phyloP scores from a whole-genome alignment of 2,888 invertebrate species.

The Silvanus unidentatus region DNA sequence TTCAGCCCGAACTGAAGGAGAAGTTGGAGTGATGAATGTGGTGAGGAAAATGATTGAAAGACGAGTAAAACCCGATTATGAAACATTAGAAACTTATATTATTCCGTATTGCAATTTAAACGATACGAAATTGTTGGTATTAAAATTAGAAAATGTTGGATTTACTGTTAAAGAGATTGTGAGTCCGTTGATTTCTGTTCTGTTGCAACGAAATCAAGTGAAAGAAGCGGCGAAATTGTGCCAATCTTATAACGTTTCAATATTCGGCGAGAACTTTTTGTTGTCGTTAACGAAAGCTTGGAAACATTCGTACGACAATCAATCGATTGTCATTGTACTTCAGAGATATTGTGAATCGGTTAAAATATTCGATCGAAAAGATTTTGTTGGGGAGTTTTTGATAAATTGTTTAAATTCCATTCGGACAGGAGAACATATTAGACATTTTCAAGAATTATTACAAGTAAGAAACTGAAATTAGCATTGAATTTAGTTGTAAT shows the following conservation, averaged over 20 bases:
- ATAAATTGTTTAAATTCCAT: slow-evolving; percentile 48
- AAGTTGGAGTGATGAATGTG: slow-evolving; percentile 52
- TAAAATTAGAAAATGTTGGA: slow-evolving; percentile 49
- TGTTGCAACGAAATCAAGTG: slow-evolving; percentile 35
- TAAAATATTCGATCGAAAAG: slow-evolving; percentile 43
- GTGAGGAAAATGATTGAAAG: slow-evolving; percentile 52
- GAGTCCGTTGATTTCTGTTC: slow-evolving; percentile 49
- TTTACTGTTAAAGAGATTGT: slow-evolving; percentile 42
- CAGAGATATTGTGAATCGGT: slow-evolving; percentile 46
- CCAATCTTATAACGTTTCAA: slow-evolving; percentile 48
- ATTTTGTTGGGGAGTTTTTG: slow-evolving; percentile 55
- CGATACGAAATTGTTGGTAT: slow-evolving; percentile 49
- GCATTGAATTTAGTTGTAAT: neutral
- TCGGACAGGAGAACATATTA: slow-evolving; percentile 44
- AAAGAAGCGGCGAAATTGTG: slow-evolving; percentile 48
- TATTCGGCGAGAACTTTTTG: slow-evolving; percentile 50
- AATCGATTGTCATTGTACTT: slow-evolving; percentile 48
- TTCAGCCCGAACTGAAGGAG: slow-evolving; percentile 49
- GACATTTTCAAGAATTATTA: slow-evolving; percentile 45
- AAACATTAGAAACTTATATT: slow-evolving; percentile 53
- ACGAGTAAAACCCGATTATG: slow-evolving; percentile 52
- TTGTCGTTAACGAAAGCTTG: slow-evolving; percentile 51
- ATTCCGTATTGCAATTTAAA: slow-evolving; percentile 49
- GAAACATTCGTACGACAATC: slow-evolving; percentile 46
- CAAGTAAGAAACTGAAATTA: slow-evolving; percentile 38